phyloP scores from a whole-genome alignment of 2,888 invertebrate genomes.

The Teleiodes luculella region DNA sequence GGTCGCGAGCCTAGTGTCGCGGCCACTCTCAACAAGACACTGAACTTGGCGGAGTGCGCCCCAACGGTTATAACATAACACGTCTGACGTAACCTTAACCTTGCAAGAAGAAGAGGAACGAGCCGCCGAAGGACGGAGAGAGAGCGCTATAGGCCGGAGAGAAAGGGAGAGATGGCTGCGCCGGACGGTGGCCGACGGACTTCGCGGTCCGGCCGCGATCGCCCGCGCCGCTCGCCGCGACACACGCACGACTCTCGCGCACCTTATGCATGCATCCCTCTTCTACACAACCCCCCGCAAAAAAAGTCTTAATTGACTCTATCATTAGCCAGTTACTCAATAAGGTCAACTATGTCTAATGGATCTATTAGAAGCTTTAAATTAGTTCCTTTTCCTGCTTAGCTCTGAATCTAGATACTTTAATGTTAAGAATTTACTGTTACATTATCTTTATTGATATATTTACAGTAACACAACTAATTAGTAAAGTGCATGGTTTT shows the following conservation, averaged over 20 bases:
- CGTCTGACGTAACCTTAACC: conserved; percentile 80
- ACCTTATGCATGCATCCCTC: neutral
- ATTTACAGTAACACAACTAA: neutral
- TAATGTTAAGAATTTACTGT: too few relatives aligned
- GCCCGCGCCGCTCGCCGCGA: conserved; percentile 25
- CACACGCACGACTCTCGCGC: conserved; percentile 19
- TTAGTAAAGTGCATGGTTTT: neutral
- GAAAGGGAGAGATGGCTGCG: conserved; percentile 70
- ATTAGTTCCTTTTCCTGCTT: too few relatives aligned
- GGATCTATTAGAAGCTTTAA: neutral
- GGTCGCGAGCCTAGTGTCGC: conserved; percentile 70
- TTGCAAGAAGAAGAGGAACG: conserved; percentile 79
- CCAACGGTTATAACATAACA: conserved; percentile 80
- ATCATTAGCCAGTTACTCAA: neutral
- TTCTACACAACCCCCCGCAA: conserved; percentile 1
- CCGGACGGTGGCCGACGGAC: conserved; percentile 31
- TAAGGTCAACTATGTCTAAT: neutral
- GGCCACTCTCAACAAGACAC: conserved; percentile 77
- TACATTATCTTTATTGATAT: too few relatives aligned
- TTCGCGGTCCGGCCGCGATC: conserved; percentile 15
- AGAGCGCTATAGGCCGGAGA: conserved; percentile 72
- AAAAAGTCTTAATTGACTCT: conserved; percentile 1
- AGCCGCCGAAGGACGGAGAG: conserved; percentile 76
- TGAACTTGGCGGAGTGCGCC: conserved; percentile 76
- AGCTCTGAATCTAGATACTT: neutral